Evolutionary conservation across 2,888 invertebrate species (phyloP).

Genomic region (Pecten maximus): DNA sequence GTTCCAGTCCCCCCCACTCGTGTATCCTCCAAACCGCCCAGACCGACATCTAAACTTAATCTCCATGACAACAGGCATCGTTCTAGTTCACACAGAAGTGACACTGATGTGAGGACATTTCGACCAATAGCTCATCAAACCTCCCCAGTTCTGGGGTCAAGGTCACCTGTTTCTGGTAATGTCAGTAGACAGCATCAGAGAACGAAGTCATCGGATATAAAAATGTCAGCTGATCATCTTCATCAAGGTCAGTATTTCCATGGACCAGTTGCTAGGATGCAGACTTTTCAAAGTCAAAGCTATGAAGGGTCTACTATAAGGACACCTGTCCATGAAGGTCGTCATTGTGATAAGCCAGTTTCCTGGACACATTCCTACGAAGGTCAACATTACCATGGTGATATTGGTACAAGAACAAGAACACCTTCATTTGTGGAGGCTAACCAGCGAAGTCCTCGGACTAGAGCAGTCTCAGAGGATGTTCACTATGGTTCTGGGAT

Average conservation of each 20-base stretch:
- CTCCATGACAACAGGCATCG: neutral
- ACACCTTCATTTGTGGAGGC: constrained; percentile 9
- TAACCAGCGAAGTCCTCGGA: neutral
- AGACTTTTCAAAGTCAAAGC: neutral
- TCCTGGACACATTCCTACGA: constrained; percentile 7
- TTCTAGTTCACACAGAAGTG: neutral
- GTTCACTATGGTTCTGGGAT: neutral
- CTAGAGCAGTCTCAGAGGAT: neutral
- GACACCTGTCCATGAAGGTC: neutral
- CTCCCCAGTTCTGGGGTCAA: neutral
- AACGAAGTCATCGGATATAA: neutral
- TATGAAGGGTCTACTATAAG: neutral
- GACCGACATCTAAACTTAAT: neutral
- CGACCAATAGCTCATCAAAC: neutral
- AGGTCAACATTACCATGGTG: neutral
- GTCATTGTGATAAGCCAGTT: neutral
- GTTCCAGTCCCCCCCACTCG: neutral
- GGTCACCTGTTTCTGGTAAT: neutral
- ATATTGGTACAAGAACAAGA: neutral
- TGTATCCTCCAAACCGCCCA: neutral
- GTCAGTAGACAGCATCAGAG: neutral
- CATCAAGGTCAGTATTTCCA: neutral
- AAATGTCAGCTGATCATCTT: neutral
- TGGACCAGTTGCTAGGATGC: constrained; percentile 3
- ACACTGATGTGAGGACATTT: neutral